Evolutionary conservation across 2,797 vertebrate genomes (phyloP).

Genomic region (Borostomias antarcticus): DNA sequence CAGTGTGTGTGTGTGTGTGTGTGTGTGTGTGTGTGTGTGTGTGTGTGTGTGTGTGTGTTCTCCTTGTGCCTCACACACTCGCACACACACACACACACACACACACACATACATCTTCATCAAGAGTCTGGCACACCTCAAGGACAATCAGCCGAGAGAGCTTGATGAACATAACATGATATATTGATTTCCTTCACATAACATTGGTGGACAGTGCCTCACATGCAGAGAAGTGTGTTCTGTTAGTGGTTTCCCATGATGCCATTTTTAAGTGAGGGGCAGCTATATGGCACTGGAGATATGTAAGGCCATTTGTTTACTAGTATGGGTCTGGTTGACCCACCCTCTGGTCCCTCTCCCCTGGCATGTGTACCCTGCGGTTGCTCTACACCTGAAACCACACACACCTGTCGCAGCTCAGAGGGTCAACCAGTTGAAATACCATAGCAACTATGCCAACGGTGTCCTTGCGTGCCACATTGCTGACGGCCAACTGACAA

Average conservation of each 20-base stretch:
- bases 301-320: too few species aligned
- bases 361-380: not conserved
- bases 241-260: not conserved
- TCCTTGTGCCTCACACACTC: too few species aligned
- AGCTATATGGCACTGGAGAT: not conserved
- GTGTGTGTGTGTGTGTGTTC: too few species aligned
- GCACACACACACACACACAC: too few species aligned
- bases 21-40: too few species aligned
- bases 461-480: slow-evolving; percentile 4
- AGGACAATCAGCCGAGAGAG: not conserved
- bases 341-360: not conserved
- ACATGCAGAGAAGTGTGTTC: slow-evolving; percentile 2
- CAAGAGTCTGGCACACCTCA: not conserved
- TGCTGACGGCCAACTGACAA: not conserved
- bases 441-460: slow-evolving; percentile 6
- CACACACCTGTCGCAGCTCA: not conserved
- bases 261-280: not conserved
- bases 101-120: not conserved
- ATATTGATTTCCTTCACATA: too few species aligned
- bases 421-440: not conserved
- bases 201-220: slow-evolving; percentile 21
- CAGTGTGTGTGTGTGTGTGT: too few species aligned
- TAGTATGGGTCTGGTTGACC: not conserved
- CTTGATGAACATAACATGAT: slow-evolving; percentile 25
- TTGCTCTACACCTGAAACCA: not conserved